phyloP scores from a whole-genome alignment of 2,888 invertebrate genomes.

The Ophraella communa region DNA sequence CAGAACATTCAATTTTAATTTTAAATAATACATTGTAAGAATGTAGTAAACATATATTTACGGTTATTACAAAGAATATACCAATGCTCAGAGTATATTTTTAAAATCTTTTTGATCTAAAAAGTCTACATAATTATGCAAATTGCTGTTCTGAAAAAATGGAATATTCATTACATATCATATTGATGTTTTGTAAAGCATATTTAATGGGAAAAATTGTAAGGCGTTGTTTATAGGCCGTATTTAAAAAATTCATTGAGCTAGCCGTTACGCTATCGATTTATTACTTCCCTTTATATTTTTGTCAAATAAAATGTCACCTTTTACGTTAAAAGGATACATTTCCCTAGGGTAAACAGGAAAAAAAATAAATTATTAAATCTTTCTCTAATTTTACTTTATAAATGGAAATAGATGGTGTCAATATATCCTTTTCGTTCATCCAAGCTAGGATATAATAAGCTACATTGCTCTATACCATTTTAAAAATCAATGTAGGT shows the following conservation, averaged over 20 bases:
- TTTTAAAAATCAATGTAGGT: too few species aligned
- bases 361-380: too few species aligned
- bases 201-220: background rate
- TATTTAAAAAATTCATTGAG: slow-evolving; percentile 6
- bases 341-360: too few species aligned
- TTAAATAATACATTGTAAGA: background rate
- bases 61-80: background rate
- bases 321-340: background rate
- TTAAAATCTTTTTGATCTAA: background rate
- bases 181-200: background rate
- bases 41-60: too few species aligned
- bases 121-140: background rate
- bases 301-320: background rate
- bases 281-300: slow-evolving; percentile 1
- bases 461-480: too few species aligned
- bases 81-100: background rate
- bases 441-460: too few species aligned
- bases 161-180: background rate
- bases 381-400: background rate
- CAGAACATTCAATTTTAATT: too few species aligned
- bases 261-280: slow-evolving; percentile 1
- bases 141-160: background rate
- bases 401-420: too few species aligned
- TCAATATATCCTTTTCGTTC: too few species aligned
- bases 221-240: slow-evolving; percentile 1